phyloP scores from a whole-genome alignment of 2,888 invertebrate genomes.

The Platerodrilus igneus region DNA sequence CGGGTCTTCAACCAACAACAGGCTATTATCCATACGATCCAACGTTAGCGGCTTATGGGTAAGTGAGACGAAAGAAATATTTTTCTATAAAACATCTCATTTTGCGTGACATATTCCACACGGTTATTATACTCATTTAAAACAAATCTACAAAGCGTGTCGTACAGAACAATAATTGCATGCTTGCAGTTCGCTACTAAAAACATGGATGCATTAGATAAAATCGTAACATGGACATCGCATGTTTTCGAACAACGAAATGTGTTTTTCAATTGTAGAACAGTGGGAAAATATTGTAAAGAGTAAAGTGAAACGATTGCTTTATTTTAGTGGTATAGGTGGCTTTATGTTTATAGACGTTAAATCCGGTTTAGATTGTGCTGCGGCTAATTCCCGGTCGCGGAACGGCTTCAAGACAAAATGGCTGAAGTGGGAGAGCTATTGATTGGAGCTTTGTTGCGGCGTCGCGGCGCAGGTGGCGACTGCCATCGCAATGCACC shows the following conservation, averaged over 20 bases:
- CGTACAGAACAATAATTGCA: conserved; percentile 35
- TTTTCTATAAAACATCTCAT: conserved; percentile 1
- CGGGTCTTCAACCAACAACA: conserved; percentile 83
- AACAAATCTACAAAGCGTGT: conserved; percentile 33
- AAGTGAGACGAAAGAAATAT: conserved; percentile 56
- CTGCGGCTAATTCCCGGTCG: conserved; percentile 39
- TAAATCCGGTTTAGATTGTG: conserved; percentile 22
- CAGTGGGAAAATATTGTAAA: not conserved
- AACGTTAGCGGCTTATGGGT: conserved; percentile 89
- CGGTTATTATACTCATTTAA: conserved; percentile 22
- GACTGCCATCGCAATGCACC: conserved; percentile 47
- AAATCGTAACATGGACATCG: conserved; percentile 10
- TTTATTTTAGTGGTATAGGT: conserved; percentile 13
- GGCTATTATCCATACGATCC: conserved; percentile 93
- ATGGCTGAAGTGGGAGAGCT: conserved; percentile 48
- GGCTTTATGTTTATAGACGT: conserved; percentile 20
- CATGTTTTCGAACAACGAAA: not conserved
- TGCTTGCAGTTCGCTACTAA: conserved; percentile 34
- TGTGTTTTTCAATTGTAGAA: not conserved
- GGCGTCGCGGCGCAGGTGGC: conserved; percentile 45
- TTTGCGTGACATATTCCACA: conserved; percentile 19
- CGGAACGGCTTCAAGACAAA: conserved; percentile 46
- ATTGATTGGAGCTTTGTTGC: conserved; percentile 46
- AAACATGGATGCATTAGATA: conserved; percentile 34
- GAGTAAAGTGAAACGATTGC: conserved; percentile 1